Base-by-base conservation (phyloP, 1,140 invertebrate species). In the Augochlora pura region DNA sequence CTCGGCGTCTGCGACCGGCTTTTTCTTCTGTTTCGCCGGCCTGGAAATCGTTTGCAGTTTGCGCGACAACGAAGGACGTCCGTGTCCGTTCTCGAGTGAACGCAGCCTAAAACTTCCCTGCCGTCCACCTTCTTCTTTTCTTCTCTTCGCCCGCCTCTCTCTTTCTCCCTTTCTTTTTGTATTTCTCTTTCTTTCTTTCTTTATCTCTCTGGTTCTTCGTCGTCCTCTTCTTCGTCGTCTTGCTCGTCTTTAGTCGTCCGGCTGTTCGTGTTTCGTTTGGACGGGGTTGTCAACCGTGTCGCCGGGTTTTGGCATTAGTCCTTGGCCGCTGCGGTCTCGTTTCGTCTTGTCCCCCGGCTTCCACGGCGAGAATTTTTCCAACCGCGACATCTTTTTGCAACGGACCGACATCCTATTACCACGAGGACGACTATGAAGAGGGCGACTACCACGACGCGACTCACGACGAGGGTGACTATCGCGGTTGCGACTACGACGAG, bases 271-370 rank as follows among this genome's bases (percentile, higher is more conserved):
- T 76, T 65, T 52, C 77, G 59, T 87, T 86, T 67, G 75, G 68
- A 84, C 72, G 85, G 84, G 80, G 82, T 88, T 90, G 88, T 89
- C 87, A 89, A 89, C 88, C 87, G 81, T 85, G 65, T 77, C 67
- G 69, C 8, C 16, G 46, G 73, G 81, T 87, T 90, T 88, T 90
- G 88, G 84, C 85, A 88, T 87, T 89, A 85, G 87, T 77, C 84
- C 84, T 79, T 66, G 68, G 59, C 64, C 81, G 38, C 72, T 65
- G 66, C 67, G 68, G 69, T 74, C 82, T 81, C 64, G 80, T 77
- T 76, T 60, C 42, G 59, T 67, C 27, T 69, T 66, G 54, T 80
- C 78, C 62, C 39, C 54, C 23, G n/a, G 38, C 39, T 68, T 57
- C 25, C 18, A 27, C 60, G 42, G 23, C 68, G 49, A n/a, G 69